Base-by-base conservation (phyloP, 1,140 invertebrate species). In the Elysia chlorotica region DNA sequence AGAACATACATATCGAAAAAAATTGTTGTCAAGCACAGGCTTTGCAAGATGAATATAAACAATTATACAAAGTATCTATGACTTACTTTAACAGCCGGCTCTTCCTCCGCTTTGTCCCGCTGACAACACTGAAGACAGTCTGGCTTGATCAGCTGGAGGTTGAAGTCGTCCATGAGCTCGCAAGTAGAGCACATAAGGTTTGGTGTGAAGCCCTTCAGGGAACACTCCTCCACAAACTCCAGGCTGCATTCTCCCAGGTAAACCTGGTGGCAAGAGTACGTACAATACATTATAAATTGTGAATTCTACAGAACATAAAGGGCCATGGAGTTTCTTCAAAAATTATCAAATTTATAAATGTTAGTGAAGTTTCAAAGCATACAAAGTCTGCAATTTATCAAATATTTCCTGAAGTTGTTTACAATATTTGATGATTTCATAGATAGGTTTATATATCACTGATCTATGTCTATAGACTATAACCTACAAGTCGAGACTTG, bases 101-200 rank as follows among this genome's bases (percentile, higher is more conserved):
- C 76, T 75, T 75, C 76, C 25, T 73, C 73, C 21, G 88, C 87
- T 31, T 88, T 85, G 71, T 90, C 90, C 65, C 92, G 91, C 4
- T 91, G 90, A 87, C 92, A 93, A 86, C 92, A 91, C 86, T 93
- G 90, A 67, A 91, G 89, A 83, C 96, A 97, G 66, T 92, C 91
- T 48, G 92, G 90, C 74, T 92, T 93, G 28, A 89, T 75, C 73
- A 91, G 35, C n/a, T 57, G 90, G 66, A 97, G 88, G 63, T 92
- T 91, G 86, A 93, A 95, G 76, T 94, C 92, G 68, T 91, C 90
- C 31, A 97, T 88, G 83, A 93, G 92, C 81, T 95, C 92, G 89
- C 96, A 98, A 0, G 93, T 94, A 10, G 93, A 94, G 86, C 96
- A 97, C 78, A 95, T 86, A 69, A 98, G 88, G 86, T 94, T 94